Evolutionary conservation across 2,113 vertebrate genomes (phyloP), one percentile per base, ranked within the genome.

Genomic region (Plecturocebus donacophilus): DNA sequence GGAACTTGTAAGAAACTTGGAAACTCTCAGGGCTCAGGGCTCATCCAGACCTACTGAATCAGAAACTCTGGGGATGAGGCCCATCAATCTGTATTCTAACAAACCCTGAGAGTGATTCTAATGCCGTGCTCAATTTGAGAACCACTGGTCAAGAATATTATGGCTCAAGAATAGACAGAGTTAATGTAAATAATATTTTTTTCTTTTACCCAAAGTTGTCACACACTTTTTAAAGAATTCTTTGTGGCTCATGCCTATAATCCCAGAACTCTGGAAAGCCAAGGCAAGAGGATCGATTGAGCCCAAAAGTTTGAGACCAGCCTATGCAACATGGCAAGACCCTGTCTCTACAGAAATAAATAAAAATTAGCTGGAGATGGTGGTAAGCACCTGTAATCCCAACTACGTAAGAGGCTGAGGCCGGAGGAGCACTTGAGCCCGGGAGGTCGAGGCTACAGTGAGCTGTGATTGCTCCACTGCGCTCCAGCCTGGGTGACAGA

Each of bases 181-280:
- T 45, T 35, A 70, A 94, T 73, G 49, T 30, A 90, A 84, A 23
- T 32, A 35, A 40, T 81, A 52, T 68, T 30, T 77, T 52, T 47
- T n/a, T 66, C 35, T 56, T 42, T 91, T 87, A 68, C 1, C 61
- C 35, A 82, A 10, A 79, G 16, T 21, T 76, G 25, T 80, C 61
- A 87, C n/a, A 49, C 61, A 75, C 27, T 96, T 92, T 95, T 70
- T n/a, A 42, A 86, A 77, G 8, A 85, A 68, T 73, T 81, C 11
- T 91, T 76, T 91, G 61, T 64, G 61, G 27, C 61, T 64, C 27
- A 64, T 64, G 30, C 61, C 61, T 32, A 5, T 32, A 64, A 64
- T 64, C 61, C 27, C 27, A 64, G 27, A 27, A 64, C 12, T 64
- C 30, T 64, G 61, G 61, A 64, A 64, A 11, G 12, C 61, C 61